These are phyloP conservation scores for Saccostrea cuccullata DNA, from an alignment of 1,140 invertebrate genomes.

Conservation along the genomic window DNA sequence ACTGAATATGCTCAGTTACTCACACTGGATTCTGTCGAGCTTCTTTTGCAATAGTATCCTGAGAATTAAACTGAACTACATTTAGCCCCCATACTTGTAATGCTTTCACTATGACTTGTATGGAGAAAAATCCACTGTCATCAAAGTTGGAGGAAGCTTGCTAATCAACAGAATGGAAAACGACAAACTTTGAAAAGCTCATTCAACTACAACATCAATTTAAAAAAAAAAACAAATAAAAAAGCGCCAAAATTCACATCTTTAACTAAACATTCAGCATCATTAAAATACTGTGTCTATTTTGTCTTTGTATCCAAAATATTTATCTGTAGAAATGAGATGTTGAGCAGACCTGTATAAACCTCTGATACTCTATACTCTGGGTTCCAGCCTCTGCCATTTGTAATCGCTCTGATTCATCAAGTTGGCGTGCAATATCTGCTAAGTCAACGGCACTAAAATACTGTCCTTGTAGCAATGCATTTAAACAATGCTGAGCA, in stretches of 20 bases:
- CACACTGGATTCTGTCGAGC: slow-evolving; percentile 85
- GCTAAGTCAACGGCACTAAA: slow-evolving; percentile 90
- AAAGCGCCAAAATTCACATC: too few species aligned
- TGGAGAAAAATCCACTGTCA: slow-evolving; percentile 92
- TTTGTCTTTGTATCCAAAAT: too few species aligned
- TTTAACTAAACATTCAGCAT: not conserved
- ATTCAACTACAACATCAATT: not conserved
- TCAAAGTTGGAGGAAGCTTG: slow-evolving; percentile 92
- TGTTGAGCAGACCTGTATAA: slow-evolving; percentile 82
- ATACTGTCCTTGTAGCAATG: slow-evolving; percentile 88
- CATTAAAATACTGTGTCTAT: not conserved
- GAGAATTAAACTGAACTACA: slow-evolving; percentile 86
- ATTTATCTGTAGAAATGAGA: not conserved
- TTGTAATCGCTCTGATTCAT: slow-evolving; percentile 85
- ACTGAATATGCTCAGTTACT: slow-evolving; percentile 74
- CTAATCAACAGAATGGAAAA: slow-evolving; percentile 69
- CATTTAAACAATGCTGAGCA: slow-evolving; percentile 93
- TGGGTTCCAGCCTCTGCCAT: slow-evolving; percentile 89
- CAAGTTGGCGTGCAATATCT: slow-evolving; percentile 86
- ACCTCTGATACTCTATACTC: slow-evolving; percentile 86
- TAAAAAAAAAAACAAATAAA: not conserved
- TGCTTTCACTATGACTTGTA: slow-evolving; percentile 84
- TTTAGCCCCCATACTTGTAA: slow-evolving; percentile 87
- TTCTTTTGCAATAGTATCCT: slow-evolving; percentile 82
- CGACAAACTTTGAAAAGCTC: not conserved